phyloP scores from a whole-genome alignment of 2,888 invertebrate genomes.

The Cylloceria caligata region DNA sequence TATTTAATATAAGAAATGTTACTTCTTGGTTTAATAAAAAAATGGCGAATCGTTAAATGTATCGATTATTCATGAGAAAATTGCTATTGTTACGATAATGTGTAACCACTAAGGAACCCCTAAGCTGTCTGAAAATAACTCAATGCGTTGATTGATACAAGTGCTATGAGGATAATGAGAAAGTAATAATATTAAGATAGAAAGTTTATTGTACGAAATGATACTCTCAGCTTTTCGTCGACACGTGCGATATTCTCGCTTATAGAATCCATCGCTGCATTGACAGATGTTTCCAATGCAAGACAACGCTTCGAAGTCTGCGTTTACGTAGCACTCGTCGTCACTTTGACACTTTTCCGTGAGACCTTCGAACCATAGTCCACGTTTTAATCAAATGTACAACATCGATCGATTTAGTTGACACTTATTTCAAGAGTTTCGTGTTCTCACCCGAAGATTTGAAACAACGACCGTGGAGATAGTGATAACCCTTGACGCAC shows the following conservation, averaged over 20 bases:
- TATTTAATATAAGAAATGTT: no score
- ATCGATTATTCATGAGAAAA: background rate
- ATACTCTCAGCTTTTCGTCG: conserved; percentile 74
- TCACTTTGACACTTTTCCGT: conserved; percentile 72
- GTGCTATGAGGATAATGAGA: background rate
- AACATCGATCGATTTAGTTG: conserved; percentile 11
- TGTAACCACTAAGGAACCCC: no score
- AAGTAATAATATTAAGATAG: background rate
- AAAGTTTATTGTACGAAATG: no score
- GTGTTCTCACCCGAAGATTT: conserved; percentile 72
- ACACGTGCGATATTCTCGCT: conserved; percentile 80
- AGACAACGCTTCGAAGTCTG: conserved; percentile 74
- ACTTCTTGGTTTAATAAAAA: no score
- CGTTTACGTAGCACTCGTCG: conserved; percentile 77
- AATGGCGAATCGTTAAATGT: no score
- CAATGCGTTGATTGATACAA: background rate
- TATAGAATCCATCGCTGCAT: conserved; percentile 78
- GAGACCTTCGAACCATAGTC: conserved; percentile 69
- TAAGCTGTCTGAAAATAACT: background rate
- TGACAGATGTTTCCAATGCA: conserved; percentile 74
- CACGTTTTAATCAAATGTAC: background rate
- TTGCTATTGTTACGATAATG: background rate
- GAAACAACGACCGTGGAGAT: conserved; percentile 76
- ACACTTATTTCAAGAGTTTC: background rate
- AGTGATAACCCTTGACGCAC: conserved; percentile 76